These are phyloP conservation scores for Beris chalybata DNA, from an alignment of 2,888 invertebrate genomes.

Conservation along the genomic window DNA sequence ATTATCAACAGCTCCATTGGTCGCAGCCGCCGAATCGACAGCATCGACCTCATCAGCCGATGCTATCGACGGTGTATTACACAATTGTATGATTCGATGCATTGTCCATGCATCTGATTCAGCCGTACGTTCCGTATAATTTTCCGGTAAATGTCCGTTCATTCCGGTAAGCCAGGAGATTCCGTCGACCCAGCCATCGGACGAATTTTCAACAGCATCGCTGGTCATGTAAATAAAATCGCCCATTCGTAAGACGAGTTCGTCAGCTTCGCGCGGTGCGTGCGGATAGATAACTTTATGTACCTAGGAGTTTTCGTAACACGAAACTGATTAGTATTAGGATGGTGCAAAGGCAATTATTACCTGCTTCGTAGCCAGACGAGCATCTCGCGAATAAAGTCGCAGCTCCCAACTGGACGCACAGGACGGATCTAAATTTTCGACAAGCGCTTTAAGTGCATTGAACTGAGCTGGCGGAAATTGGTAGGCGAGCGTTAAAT, in stretches of 20 bases:
- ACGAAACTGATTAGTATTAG: background rate
- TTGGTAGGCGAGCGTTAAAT: conserved; percentile 87
- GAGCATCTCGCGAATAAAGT: conserved; percentile 81
- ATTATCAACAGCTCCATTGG: conserved; percentile 47
- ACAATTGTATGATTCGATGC: conserved; percentile 69
- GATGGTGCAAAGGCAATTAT: no score
- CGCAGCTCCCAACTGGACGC: conserved; percentile 81
- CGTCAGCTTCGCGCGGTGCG: conserved; percentile 75
- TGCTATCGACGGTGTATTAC: conserved; percentile 54
- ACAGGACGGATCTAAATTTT: conserved; percentile 68
- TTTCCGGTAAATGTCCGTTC: conserved; percentile 77
- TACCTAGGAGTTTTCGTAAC: conserved; percentile 58
- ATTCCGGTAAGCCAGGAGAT: conserved; percentile 60
- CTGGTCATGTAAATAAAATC: conserved; percentile 83
- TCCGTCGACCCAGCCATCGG: conserved; percentile 88
- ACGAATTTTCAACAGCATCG: conserved; percentile 70
- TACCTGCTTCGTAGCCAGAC: conserved; percentile 72
- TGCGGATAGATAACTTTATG: conserved; percentile 80
- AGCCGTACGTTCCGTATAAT: conserved; percentile 80
- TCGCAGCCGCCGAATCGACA: conserved; percentile 52
- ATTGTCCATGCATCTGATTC: conserved; percentile 92
- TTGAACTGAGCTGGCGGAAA: conserved; percentile 74
- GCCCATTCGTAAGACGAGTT: conserved; percentile 80
- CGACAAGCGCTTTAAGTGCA: conserved; percentile 71
- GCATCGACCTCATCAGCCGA: conserved; percentile 53